Conservation (phyloP, 1,140 invertebrate species). For the Polypedilum vanderplanki region DNA sequence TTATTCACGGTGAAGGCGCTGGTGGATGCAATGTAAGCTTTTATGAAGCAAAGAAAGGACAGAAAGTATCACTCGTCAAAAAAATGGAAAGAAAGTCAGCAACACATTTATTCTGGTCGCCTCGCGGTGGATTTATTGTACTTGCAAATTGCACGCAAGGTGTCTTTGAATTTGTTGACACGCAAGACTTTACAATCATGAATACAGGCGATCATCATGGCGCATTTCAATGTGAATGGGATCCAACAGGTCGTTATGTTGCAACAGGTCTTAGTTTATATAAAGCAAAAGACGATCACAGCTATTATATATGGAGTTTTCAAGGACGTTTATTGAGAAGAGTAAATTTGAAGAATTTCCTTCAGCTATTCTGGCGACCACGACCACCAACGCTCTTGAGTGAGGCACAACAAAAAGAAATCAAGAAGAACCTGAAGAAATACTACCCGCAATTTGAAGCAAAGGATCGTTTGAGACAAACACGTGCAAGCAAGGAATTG, state of each 20-base stretch:
- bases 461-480: constrained; percentile 88
- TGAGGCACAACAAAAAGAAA: constrained; percentile 79
- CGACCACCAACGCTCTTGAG: constrained; percentile 78
- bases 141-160: constrained; percentile 81
- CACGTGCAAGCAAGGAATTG: constrained; percentile 92
- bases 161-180: constrained; percentile 91
- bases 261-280: constrained; percentile 90
- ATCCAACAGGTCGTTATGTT: constrained; percentile 96
- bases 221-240: constrained; percentile 94
- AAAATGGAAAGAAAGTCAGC: constrained; percentile 86
- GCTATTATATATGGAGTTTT: constrained; percentile 97
- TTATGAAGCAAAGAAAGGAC: constrained; percentile 84
- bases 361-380: constrained; percentile 94
- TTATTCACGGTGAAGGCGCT: constrained; percentile 83
- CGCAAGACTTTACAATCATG: constrained; percentile 90
- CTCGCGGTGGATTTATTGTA: constrained; percentile 90
- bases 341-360: constrained; percentile 84
- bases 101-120: constrained; percentile 95
- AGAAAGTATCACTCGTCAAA: constrained; percentile 78
- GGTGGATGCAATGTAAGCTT: constrained; percentile 87
- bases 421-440: constrained; percentile 97
- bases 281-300: constrained; percentile 94
- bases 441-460: constrained; percentile 93
- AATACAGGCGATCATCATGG: constrained; percentile 86
- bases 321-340: constrained; percentile 74